Evolutionary conservation across 2,113 vertebrate genomes (phyloP), one percentile per base, ranked within the genome.

Genomic region (Pontoporia blainvillei): DNA sequence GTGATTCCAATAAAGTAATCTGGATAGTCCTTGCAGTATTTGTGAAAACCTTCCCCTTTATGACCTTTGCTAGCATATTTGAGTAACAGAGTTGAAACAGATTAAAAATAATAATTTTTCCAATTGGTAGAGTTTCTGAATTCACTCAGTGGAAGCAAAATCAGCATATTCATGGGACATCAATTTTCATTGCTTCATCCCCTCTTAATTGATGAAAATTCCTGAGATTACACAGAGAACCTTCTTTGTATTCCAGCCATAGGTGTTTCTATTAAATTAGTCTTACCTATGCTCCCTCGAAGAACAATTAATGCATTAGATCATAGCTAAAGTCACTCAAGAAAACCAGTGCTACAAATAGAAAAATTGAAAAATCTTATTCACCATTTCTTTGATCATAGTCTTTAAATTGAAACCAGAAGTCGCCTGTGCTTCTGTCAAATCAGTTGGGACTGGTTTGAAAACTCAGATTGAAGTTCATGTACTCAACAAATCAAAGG

Each of bases 1-100:
- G 76, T 92, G 95, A 76, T 64, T 82, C 81, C 93, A 89, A 96
- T 86, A 96, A 96, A 97, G 49, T 93, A 83, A 97, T 44, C 15
- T 83, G 91, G 57, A 73, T 78, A 95, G 39, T 20, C 27, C 84
- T 96, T 95, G 52, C 21, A 86, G 29, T 29, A 1, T 69, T 69
- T 71, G 36, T 97, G 44, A 3, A 95, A 76, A 78, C 15, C 17
- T 97, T 97, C 57, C 69, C 25, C 39, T 93, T 41, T 52, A 21
- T 90, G 89, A 96, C 75, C 86, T 98, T 90, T 93, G 79, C 88
- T 92, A 66, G 21, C 21, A 91, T 82, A 86, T 86, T 5, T 52
- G 52, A 93, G 23, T 85, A 67, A 75, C 34, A 84, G 94, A 94
- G 69, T 52, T 76, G 23, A 72, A 54, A 83, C 61, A 75, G 36